phyloP scores from a whole-genome alignment of 2,113 vertebrate genomes.

The Ia io region DNA sequence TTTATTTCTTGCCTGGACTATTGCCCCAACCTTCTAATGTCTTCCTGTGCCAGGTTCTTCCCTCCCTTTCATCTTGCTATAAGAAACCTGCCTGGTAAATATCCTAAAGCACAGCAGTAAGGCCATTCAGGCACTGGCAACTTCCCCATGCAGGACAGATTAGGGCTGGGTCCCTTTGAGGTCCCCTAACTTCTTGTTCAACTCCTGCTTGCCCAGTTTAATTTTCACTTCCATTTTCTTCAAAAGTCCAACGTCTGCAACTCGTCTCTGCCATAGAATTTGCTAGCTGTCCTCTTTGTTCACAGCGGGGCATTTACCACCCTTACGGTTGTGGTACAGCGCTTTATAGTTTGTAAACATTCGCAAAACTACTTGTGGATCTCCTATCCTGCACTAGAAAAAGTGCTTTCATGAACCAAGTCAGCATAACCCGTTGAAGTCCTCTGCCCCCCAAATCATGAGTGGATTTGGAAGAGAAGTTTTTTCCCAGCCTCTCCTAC shows the following conservation, averaged over 20 bases:
- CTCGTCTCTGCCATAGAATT: neutral
- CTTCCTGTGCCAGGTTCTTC: neutral
- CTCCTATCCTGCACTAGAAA: neutral
- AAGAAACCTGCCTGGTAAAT: neutral
- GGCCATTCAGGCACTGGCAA: neutral
- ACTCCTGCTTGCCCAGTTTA: neutral
- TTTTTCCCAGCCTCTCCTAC: neutral
- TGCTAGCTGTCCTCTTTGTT: neutral
- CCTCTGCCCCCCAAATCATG: neutral
- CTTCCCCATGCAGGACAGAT: neutral
- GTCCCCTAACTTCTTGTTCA: neutral
- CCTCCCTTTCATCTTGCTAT: neutral
- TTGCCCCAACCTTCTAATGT: neutral
- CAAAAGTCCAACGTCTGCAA: neutral
- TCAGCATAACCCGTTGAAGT: neutral
- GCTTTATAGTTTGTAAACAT: neutral
- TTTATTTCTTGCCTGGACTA: neutral
- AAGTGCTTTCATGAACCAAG: neutral
- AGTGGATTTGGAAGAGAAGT: neutral
- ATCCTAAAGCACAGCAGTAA: neutral
- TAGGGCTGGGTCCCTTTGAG: neutral
- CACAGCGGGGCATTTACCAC: neutral
- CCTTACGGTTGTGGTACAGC: neutral
- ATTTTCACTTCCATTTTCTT: neutral
- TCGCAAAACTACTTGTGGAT: neutral